Conservation (phyloP, 2,113 vertebrate species). For the Rhombomys opimus region DNA sequence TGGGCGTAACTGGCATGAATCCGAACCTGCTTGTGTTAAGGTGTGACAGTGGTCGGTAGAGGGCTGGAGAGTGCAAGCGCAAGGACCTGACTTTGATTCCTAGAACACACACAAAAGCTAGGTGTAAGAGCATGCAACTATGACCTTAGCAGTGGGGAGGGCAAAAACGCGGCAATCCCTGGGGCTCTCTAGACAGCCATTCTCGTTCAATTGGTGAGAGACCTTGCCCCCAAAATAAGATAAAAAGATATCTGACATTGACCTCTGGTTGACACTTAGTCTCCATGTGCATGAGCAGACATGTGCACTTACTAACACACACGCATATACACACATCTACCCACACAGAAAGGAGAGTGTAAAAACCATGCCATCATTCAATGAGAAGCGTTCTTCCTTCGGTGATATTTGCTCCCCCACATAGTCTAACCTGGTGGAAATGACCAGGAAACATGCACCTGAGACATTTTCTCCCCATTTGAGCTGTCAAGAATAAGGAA, state of each 20-base stretch:
- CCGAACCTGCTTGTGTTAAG: neutral
- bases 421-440: neutral
- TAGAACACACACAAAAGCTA: neutral
- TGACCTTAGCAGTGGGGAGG: neutral
- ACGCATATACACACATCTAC: rapidly evolving
- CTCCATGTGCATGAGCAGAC: neutral
- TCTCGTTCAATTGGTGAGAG: neutral
- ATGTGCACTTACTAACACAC: neutral
- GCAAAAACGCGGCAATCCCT: neutral
- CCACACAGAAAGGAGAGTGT: neutral
- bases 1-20: neutral
- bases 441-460: neutral
- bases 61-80: too few species aligned
- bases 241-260: neutral
- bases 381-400: neutral
- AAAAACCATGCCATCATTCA: neutral
- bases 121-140: neutral
- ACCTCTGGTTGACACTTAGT: neutral
- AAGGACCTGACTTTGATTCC: neutral
- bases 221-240: neutral
- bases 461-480: neutral
- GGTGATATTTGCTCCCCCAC: neutral
- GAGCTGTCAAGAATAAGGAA: neutral
- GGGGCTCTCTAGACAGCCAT: neutral
- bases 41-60: neutral